Conservation (phyloP, 2,888 invertebrate species). For the Pocota personata region DNA sequence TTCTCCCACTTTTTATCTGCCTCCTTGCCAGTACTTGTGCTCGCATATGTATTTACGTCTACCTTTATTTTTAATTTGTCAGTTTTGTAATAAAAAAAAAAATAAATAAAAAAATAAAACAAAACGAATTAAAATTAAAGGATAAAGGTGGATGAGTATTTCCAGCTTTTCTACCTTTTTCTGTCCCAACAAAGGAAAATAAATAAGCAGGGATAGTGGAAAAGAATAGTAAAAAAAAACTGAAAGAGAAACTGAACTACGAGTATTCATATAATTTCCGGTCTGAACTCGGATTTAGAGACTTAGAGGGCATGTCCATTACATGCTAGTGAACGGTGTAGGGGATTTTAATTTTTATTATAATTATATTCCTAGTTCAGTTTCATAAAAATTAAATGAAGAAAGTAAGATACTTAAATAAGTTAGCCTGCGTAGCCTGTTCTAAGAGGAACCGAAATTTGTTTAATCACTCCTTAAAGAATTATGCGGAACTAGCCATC, state of each 20-base stretch:
- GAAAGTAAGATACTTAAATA: neutral
- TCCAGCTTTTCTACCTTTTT: neutral
- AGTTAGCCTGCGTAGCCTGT: too few relatives aligned
- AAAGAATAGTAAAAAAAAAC: neutral
- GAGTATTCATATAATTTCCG: slow-evolving; percentile 31
- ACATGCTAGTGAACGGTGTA: neutral
- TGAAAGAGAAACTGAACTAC: slow-evolving; percentile 1
- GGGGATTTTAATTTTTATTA: slow-evolving; percentile 1
- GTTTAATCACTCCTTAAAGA: too few relatives aligned
- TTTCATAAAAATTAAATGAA: neutral
- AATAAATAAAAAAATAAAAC: neutral
- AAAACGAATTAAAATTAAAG: neutral
- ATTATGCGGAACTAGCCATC: too few relatives aligned
- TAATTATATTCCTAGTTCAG: slow-evolving; percentile 15
- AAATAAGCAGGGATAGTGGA: too few relatives aligned
- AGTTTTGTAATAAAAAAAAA: neutral
- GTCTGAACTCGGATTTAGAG: slow-evolving; percentile 18
- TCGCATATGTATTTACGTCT: neutral
- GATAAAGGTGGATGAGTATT: neutral
- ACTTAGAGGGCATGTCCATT: slow-evolving; percentile 16
- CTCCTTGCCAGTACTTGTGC: neutral
- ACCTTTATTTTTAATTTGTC: slow-evolving; percentile 35
- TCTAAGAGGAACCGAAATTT: too few relatives aligned
- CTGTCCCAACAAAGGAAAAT: neutral
- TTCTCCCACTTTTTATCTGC: neutral